Evolutionary conservation across 2,888 invertebrate species (phyloP).

Genomic region (Ophion ventricosus): DNA sequence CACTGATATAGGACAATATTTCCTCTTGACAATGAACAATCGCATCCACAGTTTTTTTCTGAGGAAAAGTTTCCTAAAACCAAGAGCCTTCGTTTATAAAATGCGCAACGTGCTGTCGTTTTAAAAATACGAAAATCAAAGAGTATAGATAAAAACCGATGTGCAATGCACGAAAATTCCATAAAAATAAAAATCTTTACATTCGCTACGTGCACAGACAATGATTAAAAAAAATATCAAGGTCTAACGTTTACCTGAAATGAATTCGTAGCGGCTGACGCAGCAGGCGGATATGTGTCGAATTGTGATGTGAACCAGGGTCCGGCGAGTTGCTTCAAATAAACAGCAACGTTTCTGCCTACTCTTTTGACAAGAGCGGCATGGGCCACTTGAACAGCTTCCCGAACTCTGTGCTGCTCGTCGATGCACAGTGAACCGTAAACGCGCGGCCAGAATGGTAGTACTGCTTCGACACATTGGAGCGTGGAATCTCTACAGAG

Average conservation of each 20-base stretch:
- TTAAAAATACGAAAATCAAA: not conserved
- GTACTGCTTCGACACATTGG: slow-evolving; percentile 88
- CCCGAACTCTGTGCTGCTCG: slow-evolving; percentile 92
- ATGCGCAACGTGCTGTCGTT: not conserved
- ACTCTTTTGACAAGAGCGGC: slow-evolving; percentile 87
- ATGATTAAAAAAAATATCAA: not conserved
- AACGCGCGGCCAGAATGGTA: slow-evolving; percentile 93
- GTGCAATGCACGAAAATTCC: not conserved
- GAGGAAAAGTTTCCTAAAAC: slow-evolving; percentile 90
- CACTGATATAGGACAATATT: slow-evolving; percentile 89
- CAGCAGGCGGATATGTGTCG: slow-evolving; percentile 94
- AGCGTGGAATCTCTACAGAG: slow-evolving; percentile 87
- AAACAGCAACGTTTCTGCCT: slow-evolving; percentile 91
- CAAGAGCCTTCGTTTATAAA: slow-evolving; percentile 11
- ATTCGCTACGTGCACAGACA: not conserved
- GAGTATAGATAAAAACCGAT: not conserved
- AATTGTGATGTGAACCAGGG: slow-evolving; percentile 94
- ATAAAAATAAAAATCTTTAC: not conserved
- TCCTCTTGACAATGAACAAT: slow-evolving; percentile 93
- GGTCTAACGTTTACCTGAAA: slow-evolving; percentile 84
- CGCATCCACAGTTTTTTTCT: slow-evolving; percentile 91
- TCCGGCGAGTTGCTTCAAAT: slow-evolving; percentile 90
- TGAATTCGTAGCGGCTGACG: slow-evolving; percentile 88
- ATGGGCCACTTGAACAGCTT: slow-evolving; percentile 90
- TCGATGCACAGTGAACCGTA: slow-evolving; percentile 91